Percentiles rank a stretch among this genome's conserved stretches.
phyloP scores from a whole-genome alignment of 2,113 vertebrate species.

The Diadophis punctatus region DNA sequence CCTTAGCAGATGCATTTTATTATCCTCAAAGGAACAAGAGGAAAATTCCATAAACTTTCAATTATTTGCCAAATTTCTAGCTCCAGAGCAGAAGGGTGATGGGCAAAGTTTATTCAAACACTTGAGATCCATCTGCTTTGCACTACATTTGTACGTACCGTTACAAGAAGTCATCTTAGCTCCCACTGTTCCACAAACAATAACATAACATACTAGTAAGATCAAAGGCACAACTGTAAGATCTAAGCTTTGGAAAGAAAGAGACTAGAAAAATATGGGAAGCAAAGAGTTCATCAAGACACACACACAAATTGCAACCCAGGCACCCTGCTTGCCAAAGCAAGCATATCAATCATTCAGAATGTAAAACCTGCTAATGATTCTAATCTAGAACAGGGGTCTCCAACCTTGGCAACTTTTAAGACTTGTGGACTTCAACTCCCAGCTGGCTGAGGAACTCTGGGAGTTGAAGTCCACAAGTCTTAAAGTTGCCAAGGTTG shows the following conservation, averaged over 20 bases:
- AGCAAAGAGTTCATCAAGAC: not conserved
- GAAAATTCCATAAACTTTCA: conserved; percentile 30
- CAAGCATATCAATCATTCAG: not conserved
- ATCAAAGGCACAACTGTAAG: not conserved
- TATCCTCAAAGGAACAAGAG: conserved; percentile 18
- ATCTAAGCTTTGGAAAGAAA: not conserved
- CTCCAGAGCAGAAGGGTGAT: conserved; percentile 1
- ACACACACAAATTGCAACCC: not conserved
- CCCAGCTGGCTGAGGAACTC: too few species aligned
- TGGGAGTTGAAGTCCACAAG: too few species aligned
- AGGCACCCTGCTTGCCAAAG: not conserved
- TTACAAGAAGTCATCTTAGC: not conserved
- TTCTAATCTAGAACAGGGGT: conserved; percentile 7
- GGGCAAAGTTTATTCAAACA: not conserved
- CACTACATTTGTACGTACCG: not conserved
- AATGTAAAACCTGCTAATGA: not conserved
- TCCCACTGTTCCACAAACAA: not conserved
- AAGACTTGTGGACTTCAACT: too few species aligned
- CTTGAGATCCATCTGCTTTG: not conserved
- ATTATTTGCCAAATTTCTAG: conserved; percentile 25
- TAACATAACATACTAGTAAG: not conserved
- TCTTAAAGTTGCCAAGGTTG: too few species aligned
- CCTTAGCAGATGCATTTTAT: conserved; percentile 34
- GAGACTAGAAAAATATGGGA: not conserved
- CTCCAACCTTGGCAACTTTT: too few species aligned